Evolutionary conservation across 2,113 vertebrate genomes (phyloP), one percentile per base, ranked within the genome.

Genomic region (Ranitomeya imitator): DNA sequence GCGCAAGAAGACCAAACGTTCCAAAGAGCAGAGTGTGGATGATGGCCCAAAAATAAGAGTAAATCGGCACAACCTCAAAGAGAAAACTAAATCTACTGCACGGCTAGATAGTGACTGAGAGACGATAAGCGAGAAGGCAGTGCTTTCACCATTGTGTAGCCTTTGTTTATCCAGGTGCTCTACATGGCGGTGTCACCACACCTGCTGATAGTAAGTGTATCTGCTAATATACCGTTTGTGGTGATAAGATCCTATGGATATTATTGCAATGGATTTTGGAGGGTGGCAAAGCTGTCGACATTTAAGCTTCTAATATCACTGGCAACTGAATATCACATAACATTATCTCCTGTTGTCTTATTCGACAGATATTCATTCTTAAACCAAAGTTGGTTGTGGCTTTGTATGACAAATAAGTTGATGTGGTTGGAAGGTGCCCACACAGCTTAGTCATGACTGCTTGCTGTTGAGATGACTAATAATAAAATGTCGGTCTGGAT

Each of bases 1-100:
- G 91, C 95, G 95, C 92, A 95, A 95, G 91, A 95, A 95, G 91
- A 95, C 92, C 92, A 95, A 95, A 90, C 92, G 94, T 0, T 93
- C 91, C 88, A 95, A 95, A 85, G 94, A 95, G 83, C 95, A 95
- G 88, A 77, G 90, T 23, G 91, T 90, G 12, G 57, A 71, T 0
- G 94, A 94, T 26, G 94, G 94, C 0, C 91, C 90, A 0, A 67
- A 88, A 1, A 89, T 82, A 45, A 93, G 92, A 85, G 92, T 91
- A 18, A 94, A 92, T 37, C 94, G 93, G 85, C 92, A 90, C 73
- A 93, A 94, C 0, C 55, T 91, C 91, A 94, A 94, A 91, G 94
- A 95, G 89, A 94, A 90, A 26, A 54, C 10, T 6, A 26, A 21
- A 1, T 23, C 54, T 15, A 3, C 55, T 7, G 59, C 55, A 80